Percentiles rank a stretch among this genome's conserved stretches.
Conservation (phyloP, 1,140 invertebrate species). For the Cotesia vestalis region DNA sequence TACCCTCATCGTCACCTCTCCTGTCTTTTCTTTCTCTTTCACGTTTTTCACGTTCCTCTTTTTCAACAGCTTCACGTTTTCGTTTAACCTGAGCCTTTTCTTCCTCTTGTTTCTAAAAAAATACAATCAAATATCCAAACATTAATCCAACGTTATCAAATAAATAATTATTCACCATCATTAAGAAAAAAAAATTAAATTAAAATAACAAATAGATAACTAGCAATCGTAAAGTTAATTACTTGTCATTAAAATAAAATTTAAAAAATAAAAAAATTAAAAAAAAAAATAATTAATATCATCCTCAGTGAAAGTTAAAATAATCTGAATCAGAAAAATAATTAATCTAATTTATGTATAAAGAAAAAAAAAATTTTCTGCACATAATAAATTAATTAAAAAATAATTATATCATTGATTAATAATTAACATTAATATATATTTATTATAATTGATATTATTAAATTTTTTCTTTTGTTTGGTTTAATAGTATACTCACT, state of each 20-base stretch:
- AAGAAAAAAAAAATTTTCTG: slow-evolving; percentile 50
- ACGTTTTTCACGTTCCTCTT: slow-evolving; percentile 63
- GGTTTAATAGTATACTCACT: slow-evolving; percentile 57
- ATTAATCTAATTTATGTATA: background rate
- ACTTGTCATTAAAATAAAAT: background rate
- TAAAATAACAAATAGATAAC: slow-evolving; percentile 44
- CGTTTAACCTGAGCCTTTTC: slow-evolving; percentile 69
- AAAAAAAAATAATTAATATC: background rate
- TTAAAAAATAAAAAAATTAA: background rate
- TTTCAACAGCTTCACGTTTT: slow-evolving; percentile 66
- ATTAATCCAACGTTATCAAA: slow-evolving; percentile 12
- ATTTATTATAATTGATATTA: slow-evolving; percentile 34
- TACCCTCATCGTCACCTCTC: slow-evolving; percentile 53
- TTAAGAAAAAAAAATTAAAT: slow-evolving; percentile 10
- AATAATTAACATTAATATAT: background rate
- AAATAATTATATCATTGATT: slow-evolving; percentile 37
- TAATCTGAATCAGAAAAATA: background rate
- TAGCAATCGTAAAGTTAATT: slow-evolving; percentile 49
- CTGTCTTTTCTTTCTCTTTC: slow-evolving; percentile 59
- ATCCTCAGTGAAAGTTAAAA: background rate
- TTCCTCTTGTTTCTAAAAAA: slow-evolving; percentile 75
- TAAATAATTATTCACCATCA: slow-evolving; percentile 42
- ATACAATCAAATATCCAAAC: slow-evolving; percentile 49
- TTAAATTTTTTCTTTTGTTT: slow-evolving; percentile 42
- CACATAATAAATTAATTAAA: slow-evolving; percentile 41